Percentiles rank a stretch among this genome's conserved stretches.
Evolutionary conservation across 2,113 vertebrate species (phyloP).

Genomic region (Phalacrocorax pelagicus): DNA sequence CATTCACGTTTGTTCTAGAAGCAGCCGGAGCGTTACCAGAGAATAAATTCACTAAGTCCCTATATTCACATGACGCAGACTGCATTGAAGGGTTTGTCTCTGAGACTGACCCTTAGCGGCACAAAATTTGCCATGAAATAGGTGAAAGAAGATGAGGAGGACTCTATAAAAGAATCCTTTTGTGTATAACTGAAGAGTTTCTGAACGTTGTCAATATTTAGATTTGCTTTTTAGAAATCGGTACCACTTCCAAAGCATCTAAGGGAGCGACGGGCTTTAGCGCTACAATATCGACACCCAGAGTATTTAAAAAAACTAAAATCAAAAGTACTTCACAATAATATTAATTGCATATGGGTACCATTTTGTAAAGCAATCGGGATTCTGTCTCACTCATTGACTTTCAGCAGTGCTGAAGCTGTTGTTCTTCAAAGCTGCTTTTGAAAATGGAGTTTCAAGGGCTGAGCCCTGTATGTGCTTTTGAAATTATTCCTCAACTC

Average conservation of each 20-base stretch:
- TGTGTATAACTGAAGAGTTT: background rate
- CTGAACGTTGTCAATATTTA: background rate
- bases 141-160: background rate
- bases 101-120: background rate
- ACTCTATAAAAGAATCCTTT: background rate
- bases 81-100: background rate
- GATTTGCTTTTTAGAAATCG: background rate
- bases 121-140: background rate
- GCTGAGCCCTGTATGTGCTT: background rate
- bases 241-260: background rate
- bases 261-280: background rate
- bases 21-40: background rate
- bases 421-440: background rate
- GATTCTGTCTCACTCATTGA: background rate
- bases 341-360: background rate
- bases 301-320: background rate
- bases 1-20: constrained; percentile 44
- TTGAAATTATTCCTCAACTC: background rate
- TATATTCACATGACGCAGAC: background rate
- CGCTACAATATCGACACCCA: background rate
- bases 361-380: background rate
- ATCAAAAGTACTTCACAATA: background rate
- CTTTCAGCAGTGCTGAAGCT: background rate
- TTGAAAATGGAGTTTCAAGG: background rate
- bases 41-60: background rate